Evolutionary conservation across 1,140 invertebrate species (phyloP), one percentile per base, ranked within the genome.

Genomic region (Drosophila ambigua): DNA sequence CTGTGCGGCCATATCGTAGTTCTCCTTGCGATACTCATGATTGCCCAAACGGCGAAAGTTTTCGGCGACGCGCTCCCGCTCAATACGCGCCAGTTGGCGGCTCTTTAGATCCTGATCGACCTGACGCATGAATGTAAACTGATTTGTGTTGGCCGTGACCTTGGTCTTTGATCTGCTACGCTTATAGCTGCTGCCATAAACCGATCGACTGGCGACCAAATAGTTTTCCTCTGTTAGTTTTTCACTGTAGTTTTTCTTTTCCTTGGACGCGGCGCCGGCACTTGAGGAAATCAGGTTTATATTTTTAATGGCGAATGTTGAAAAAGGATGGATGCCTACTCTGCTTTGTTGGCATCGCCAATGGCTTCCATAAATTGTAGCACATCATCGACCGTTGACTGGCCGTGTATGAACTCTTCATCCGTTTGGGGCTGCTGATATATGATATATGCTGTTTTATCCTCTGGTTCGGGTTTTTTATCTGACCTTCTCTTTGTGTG

Each of bases 51-150:
- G 62, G 2, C 81, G 78, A 68, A 76, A 88, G 9, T 58, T 72
- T 1, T 72, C 62, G 4, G 82, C 82, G 11, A 82, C 57, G 1
- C 9, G 5, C 52, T 79, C 83, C 0, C 82, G 64, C 11, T 82
- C 57, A 1, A 20, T 7, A 0, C 71, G 58, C 2, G 61, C 45
- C 20, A 48, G 2, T 4, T 20, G 2, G 4, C 79, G 66, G 16
- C 72, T 11, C 5, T 68, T 46, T 0, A 11, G 0, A 0, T 24
- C 69, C 4, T 43, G 15, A 8, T 76, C 63, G 1, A 82, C 48
- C 58, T 87, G 82, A 0, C 75, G 71, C 83, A 87, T 87, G 13
- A 82, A 87, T 2, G 83, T 75, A 5, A 87, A 66, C 11, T 87
- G 60, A 54, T 78, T 68, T 1, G 46, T 54, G 6, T 79, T 87